Conservation (phyloP, 2,888 invertebrate genomes). For the Bellardia bayeri region DNA sequence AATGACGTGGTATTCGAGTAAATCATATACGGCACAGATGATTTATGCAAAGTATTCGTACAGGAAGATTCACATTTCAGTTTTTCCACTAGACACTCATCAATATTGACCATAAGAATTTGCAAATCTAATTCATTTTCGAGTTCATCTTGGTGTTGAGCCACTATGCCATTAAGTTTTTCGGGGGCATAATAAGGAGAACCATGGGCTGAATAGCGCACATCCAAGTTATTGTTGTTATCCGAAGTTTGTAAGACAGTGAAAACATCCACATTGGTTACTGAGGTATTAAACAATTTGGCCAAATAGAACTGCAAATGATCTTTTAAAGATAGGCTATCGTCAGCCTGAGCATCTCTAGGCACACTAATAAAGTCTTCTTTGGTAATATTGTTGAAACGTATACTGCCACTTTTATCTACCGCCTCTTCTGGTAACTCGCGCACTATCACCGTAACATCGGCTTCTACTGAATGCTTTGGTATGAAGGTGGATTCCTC, state of each 20-base stretch:
- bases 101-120: conserved; percentile 95
- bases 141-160: conserved; percentile 88
- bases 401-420: conserved; percentile 95
- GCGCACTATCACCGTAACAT: conserved; percentile 94
- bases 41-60: conserved; percentile 90
- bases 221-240: conserved; percentile 88
- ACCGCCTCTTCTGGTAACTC: conserved; percentile 96
- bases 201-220: conserved; percentile 96
- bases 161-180: conserved; percentile 93
- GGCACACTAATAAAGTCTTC: conserved; percentile 92
- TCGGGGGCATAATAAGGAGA: conserved; percentile 96
- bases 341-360: conserved; percentile 79
- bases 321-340: conserved; percentile 82
- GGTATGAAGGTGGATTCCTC: conserved; percentile 87
- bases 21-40: conserved; percentile 91
- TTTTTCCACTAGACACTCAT: conserved; percentile 93
- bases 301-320: conserved; percentile 86
- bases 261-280: conserved; percentile 96
- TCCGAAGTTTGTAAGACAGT: conserved; percentile 90
- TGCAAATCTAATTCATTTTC: conserved; percentile 89
- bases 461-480: conserved; percentile 90
- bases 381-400: conserved; percentile 91
- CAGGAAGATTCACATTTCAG: conserved; percentile 91
- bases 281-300: conserved; percentile 90
- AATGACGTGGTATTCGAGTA: conserved; percentile 97